Conservation (phyloP, 1,140 invertebrate genomes). For the Drosophila fuyamai region DNA sequence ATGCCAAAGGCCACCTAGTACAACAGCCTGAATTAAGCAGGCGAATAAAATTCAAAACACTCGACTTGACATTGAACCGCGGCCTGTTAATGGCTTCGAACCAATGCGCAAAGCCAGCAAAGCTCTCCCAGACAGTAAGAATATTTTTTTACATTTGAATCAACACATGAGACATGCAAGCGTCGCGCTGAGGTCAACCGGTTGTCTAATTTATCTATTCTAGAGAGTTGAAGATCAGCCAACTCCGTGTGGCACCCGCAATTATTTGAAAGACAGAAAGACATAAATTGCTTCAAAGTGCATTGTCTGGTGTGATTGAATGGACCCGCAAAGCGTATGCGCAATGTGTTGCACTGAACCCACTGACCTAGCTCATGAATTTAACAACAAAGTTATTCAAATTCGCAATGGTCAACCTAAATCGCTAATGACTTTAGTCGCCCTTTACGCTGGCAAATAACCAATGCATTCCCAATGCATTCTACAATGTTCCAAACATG, state of each 20-base stretch:
- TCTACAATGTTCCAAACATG: slow-evolving; percentile 5
- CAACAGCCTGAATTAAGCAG: slow-evolving; percentile 12
- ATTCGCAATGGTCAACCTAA: slow-evolving; percentile 7
- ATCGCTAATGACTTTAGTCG: not conserved
- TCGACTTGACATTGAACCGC: slow-evolving; percentile 66
- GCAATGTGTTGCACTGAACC: slow-evolving; percentile 11
- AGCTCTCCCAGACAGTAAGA: slow-evolving; percentile 53
- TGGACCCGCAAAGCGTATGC: slow-evolving; percentile 8
- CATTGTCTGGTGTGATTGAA: slow-evolving; percentile 1
- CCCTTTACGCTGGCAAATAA: not conserved
- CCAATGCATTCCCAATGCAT: not conserved
- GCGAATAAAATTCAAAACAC: slow-evolving; percentile 49
- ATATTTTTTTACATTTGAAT: slow-evolving; percentile 59
- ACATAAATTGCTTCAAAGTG: not conserved
- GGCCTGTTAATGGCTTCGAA: slow-evolving; percentile 53
- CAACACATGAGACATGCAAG: slow-evolving; percentile 60
- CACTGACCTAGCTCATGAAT: slow-evolving; percentile 1
- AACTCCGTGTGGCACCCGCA: not conserved
- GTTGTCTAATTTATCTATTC: slow-evolving; percentile 62
- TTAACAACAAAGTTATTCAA: slow-evolving; percentile 14
- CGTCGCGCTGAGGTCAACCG: slow-evolving; percentile 74
- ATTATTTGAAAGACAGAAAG: not conserved
- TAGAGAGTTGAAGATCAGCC: slow-evolving; percentile 44
- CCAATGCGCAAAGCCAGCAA: slow-evolving; percentile 26
- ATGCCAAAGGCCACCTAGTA: slow-evolving; percentile 9